Evolutionary conservation across 2,797 vertebrate species (phyloP).

Genomic region (Thripadectes ignobilis): DNA sequence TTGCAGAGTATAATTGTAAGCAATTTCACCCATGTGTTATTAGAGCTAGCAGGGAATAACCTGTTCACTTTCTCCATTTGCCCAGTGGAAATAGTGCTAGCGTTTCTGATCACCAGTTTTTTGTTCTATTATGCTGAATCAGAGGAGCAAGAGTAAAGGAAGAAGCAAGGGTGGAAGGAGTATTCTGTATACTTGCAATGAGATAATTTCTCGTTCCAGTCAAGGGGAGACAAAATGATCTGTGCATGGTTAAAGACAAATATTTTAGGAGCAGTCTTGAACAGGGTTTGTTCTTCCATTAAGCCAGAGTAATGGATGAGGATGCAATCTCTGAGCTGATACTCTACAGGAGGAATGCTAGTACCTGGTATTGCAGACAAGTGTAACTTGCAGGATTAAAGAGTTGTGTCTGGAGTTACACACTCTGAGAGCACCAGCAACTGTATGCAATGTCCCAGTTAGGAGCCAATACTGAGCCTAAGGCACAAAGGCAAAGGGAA

Average conservation of each 20-base stretch:
- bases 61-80: background rate
- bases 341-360: background rate
- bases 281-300: background rate
- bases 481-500: background rate
- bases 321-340: background rate
- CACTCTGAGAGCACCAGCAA: background rate
- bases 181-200: background rate
- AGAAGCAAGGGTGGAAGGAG: background rate
- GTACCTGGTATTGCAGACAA: background rate
- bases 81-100: background rate
- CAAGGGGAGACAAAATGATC: background rate
- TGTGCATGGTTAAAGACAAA: background rate
- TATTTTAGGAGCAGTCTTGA: background rate
- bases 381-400: background rate
- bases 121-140: accelerated
- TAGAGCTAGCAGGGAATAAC: background rate
- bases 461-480: background rate
- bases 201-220: background rate
- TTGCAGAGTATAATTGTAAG: background rate
- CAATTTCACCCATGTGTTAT: background rate
- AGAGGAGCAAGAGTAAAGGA: background rate
- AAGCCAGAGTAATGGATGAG: background rate
- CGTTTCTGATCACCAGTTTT: background rate
- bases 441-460: background rate
- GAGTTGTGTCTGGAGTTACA: background rate